phyloP scores from a whole-genome alignment of 2,888 invertebrate genomes.

The Hedya salicella region DNA sequence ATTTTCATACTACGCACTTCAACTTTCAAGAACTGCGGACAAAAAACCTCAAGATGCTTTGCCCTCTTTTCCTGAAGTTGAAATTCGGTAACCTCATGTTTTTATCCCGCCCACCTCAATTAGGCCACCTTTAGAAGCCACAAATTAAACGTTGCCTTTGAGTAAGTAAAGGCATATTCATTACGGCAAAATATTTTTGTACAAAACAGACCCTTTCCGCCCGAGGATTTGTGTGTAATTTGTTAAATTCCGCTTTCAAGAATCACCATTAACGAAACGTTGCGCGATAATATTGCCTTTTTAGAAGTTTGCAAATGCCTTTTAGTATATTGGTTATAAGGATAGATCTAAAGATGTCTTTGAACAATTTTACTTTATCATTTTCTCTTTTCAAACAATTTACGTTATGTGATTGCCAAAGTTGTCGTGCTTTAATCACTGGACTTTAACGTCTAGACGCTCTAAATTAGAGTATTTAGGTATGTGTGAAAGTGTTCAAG shows the following conservation, averaged over 20 bases:
- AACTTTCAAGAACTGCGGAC: too few relatives aligned
- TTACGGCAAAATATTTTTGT: background rate
- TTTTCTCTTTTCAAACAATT: too few relatives aligned
- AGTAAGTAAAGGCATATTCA: background rate
- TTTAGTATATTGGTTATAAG: background rate
- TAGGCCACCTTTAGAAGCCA: background rate
- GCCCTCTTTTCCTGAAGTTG: background rate
- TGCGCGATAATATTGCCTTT: background rate
- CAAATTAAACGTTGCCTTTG: background rate
- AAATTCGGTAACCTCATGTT: background rate
- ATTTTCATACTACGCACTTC: too few relatives aligned
- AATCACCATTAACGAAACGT: background rate
- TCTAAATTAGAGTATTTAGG: too few relatives aligned
- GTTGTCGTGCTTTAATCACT: too few relatives aligned
- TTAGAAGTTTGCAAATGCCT: background rate
- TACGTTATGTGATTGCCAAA: too few relatives aligned
- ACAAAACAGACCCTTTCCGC: constrained; percentile 1
- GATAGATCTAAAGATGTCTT: too few relatives aligned
- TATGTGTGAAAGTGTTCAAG: too few relatives aligned
- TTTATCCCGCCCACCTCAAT: background rate
- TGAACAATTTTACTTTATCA: too few relatives aligned
- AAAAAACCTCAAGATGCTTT: background rate
- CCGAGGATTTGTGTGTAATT: constrained; percentile 16
- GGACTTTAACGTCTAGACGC: too few relatives aligned
- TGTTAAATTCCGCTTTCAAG: constrained; percentile 4